Base-by-base conservation (phyloP, 2,113 vertebrate genomes). In the Alectura lathami region DNA sequence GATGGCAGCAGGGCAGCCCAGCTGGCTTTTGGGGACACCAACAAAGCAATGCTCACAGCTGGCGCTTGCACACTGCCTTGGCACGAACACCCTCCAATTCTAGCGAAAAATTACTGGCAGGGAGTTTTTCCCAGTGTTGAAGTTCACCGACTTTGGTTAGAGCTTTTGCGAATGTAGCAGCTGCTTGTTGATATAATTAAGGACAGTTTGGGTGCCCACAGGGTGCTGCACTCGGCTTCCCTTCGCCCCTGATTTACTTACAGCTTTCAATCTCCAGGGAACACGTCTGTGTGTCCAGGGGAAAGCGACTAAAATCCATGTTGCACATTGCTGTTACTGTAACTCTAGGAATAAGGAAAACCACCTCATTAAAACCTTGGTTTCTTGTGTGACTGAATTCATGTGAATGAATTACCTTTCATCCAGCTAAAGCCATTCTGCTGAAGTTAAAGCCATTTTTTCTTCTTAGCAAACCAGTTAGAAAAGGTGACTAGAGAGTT, bases 261-360 rank as follows among this genome's bases (percentile, higher is more conserved):
- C 99, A 99, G 97, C 99, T 99, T 97, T 99, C 99, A 43, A 99
- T 99, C 97, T 99, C 99, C 78, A 99, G 97, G 0, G 99, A 99
- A 94, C 99, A 99, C 0, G 99, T 99, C 91, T 99, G 99, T 1
- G 99, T 99, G 97, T 99, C 99, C 97, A 99, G 97, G 5, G 99
- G 99, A 94, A 99, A 99, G 29, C 99, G 98, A 89, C 99, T 99
- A 63, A 99, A 99, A 96, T 99, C 99, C 99, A 99, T 99, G 96
- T 99, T 99, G 96, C 99, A 99, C 99, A 99, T 99, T 15, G 99
- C 98, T 0, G 99, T 99, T 86, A 99, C 99, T 8, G 99, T 99
- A 56, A 99, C 98, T 97, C 99, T 99, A 94, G 85, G 92, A 96
- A 91, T 50, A 92, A 88, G 57, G 88, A 97, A 86, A 68, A 69